Base-by-base conservation (phyloP, 2,113 vertebrate species). In the Centropus unirufus region DNA sequence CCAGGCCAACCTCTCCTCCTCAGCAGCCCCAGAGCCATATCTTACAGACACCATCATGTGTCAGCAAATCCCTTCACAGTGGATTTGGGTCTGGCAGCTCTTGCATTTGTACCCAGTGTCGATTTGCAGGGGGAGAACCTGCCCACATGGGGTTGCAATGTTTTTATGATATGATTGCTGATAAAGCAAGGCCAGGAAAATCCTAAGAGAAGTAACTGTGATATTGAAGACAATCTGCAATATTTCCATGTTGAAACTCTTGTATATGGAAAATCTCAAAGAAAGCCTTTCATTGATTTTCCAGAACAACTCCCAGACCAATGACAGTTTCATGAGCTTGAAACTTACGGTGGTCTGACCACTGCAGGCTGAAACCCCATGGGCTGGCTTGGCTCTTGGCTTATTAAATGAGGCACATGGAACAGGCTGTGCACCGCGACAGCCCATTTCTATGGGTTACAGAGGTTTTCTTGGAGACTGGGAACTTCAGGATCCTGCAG, bases 81-180 rank as follows among this genome's bases (percentile, higher is more conserved):
- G 0, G 17, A 46, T 63, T 57, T 49, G 18, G 70, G 22, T 23
- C 63, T 81, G 73, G 32, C 32, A 85, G 46, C 68, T 95, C 57
- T 75, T 64, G 24, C 42, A 24, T 44, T 67, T 40, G 18, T 34
- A 44, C 24, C 7, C 32, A 36, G n/a, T 27, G 26, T 23, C 14
- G 52, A 8, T 59, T 68, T 1, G 19, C 16, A 88, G 40, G 9
- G 62, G 22, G 39, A 76, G 80, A 89, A 73, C 9, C 44, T 70
- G 29, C 26, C 1, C 3, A 29, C 34, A 39, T 0, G 8, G 24
- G 19, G 49, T 42, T 57, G 74, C 0, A 2, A 46, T 18, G 59
- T 2, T 83, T 87, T 40, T 40, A 57, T 44, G 39, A 58, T 39
- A 61, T 36, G 34, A 6, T 5, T 59, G 54, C 75, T 72, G 42